Base-by-base conservation (phyloP, 2,888 invertebrate species). In the Hirtodrosophila duncani region DNA sequence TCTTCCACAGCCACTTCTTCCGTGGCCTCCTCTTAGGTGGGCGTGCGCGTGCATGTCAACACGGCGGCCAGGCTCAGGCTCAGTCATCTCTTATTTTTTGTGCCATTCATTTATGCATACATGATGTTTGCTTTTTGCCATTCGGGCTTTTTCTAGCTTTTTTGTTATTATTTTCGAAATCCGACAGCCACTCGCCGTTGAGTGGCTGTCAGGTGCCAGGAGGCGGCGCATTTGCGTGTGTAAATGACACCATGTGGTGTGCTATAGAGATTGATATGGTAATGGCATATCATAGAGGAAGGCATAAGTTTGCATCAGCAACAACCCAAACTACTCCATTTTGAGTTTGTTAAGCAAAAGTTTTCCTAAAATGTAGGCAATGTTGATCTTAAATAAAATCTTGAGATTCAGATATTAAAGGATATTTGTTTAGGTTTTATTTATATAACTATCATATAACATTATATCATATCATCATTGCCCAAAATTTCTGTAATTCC, bases 121-220 rank as follows among this genome's bases (percentile, higher is more conserved):
- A 70, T 68, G 60, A 36, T 67, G 46, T 60, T 66, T 37, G 53
- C 53, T 17, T 16, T 26, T 53, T 63, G 59, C 53, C 52, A 57
- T 61, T 63, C 16, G 36, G 17, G 30, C n/a, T 38, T 33, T 14
- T 39, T 27, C 24, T 29, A 23, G 21, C n/a, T n/a, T 42, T 46
- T 58, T 58, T 42, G 30, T 52, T 63, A 44, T 43, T 50, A 50
- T 50, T 70, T 67, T 70, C 52, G 43, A 78, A 70, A 78, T 72
- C 72, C 78, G 70, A 72, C 72, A 72, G 57, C 57, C 72, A 72
- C 78, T 72, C 75, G 60, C 55, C 63, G 78, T 55, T 60, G 78
- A 72, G 72, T 72, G 75, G 70, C 70, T 72, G 78, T 78, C 72
- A 72, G 72, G 72, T 74, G 72, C 78, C 78, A 70, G 51, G n/a